Base-by-base conservation (phyloP, 2,888 invertebrate species). In the Pseudoips prasinana region DNA sequence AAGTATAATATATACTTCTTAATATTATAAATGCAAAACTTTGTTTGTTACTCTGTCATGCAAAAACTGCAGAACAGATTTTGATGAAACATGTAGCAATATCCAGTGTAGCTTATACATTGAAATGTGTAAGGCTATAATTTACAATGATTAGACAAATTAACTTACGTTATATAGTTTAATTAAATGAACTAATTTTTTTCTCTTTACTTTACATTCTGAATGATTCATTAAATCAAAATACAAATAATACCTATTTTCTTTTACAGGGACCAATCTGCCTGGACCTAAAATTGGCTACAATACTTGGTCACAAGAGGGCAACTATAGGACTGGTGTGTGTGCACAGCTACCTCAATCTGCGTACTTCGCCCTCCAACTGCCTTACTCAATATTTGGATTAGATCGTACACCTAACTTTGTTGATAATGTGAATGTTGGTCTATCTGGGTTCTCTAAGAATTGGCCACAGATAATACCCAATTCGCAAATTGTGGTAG, bases 391-490 rank as follows among this genome's bases (percentile, higher is more conserved):
- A 0, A 94, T 98, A 48, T 99, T 99, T 81, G 99, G 99, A 1
- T 89, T 99, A n/a, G 99, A 99, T 1, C 92, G 98, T 39, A 98
- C 98, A 20, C 98, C 99, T 1, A 99, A 99, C 84, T 99, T 99
- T 85, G 96, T 99, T 0, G 98, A 99, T 66, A 92, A 91, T 7
- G 84, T 99, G 19, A 93, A 92, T 33, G 96, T 98, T 1, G 96
- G 96, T 5, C 79, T 95, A 28, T 92, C 92, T n/a, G 91, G 92
- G 35, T 90, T 90, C 60, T 92, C 90, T 0, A 92, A 92, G 50
- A 92, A 92, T 37, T 98, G 96, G 95, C 93, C 94, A 0, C 97
- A 97, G 75, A 94, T 98, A 31, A 98, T 99, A 69, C 99, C 99
- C 0, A 99, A 99, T 72, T 98, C 98, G 0, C 98, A 99, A 80